phyloP scores from a whole-genome alignment of 2,888 invertebrate species.

The Loripinus fragilis region DNA sequence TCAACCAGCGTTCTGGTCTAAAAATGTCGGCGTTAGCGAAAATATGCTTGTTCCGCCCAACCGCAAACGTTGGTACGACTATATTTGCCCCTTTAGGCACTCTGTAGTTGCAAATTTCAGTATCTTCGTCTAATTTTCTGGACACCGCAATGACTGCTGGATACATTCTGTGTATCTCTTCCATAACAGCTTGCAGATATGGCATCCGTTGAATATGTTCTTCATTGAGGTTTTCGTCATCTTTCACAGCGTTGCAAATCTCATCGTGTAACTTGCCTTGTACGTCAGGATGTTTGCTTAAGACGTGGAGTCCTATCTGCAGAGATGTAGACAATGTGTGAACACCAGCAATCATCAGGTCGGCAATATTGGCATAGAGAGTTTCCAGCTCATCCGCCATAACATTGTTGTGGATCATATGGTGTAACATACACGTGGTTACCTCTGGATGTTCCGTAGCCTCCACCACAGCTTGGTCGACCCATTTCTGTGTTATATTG shows the following conservation, averaged over 20 bases:
- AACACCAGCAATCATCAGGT: conserved; percentile 5
- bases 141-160: not conserved
- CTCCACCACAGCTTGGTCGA: not conserved
- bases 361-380: not conserved
- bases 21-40: no score
- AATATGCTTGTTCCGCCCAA: no score
- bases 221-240: not conserved
- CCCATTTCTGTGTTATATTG: not conserved
- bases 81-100: conserved; percentile 7
- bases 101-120: not conserved
- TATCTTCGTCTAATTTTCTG: not conserved
- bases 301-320: not conserved
- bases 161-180: conserved; percentile 11
- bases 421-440: conserved; percentile 2
- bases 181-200: not conserved
- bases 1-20: no score
- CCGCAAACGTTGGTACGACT: not conserved
- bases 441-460: not conserved
- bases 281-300: not conserved
- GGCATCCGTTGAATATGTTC: conserved; percentile 4
- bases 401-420: not conserved
- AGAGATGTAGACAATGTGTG: conserved; percentile 1
- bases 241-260: not conserved
- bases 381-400: not conserved
- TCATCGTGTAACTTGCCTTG: not conserved